Evolutionary conservation across 2,888 invertebrate genomes (phyloP), one percentile per base, ranked within the genome.

Genomic region (Laspeyria flexula): DNA sequence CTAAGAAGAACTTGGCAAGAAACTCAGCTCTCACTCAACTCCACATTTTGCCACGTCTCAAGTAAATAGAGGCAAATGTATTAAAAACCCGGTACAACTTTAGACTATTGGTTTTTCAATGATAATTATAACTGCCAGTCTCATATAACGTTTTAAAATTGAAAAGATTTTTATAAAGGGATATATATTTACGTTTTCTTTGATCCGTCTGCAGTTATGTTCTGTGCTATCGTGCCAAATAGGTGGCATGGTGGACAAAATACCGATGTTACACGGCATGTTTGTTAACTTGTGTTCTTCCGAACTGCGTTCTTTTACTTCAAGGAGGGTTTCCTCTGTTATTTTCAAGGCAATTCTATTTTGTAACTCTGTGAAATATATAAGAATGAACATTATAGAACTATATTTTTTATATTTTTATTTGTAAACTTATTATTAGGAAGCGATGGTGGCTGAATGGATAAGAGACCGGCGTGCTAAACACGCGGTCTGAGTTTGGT

Each of bases 211-310:
- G 50, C 73, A 73, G 21, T 65, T 53, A 18, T 75, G 71, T 10
- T 70, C 66, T 5, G 63, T 42, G 29, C 60, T 67, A 18, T 75
- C 71, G 9, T 39, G 50, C 75, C 75, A 75, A 13, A 43, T 29
- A 1, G 53, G 47, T 0, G 65, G 66, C 1, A 73, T 29, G 1
- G 30, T 38, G 1, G 50, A 49, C 9, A 33, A 35, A 1, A 43
- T 27, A 3, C 62, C 59, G 4, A 66, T 62, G 15, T 60, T 56
- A 21, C 73, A 75, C 0, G 60, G 62, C 1, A 48, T 38, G 42
- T 75, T 68, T 0, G 56, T 56, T 1, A 60, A 7, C 0, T 55
- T 58, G 3, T 56, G 55, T 3, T 55, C 3, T 4, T 27, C 3
- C 0, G 35, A 10, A 16, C 51, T 53, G 3, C 50, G 31, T 2